phyloP scores from a whole-genome alignment of 2,113 vertebrate species.

The Petaurus breviceps region DNA sequence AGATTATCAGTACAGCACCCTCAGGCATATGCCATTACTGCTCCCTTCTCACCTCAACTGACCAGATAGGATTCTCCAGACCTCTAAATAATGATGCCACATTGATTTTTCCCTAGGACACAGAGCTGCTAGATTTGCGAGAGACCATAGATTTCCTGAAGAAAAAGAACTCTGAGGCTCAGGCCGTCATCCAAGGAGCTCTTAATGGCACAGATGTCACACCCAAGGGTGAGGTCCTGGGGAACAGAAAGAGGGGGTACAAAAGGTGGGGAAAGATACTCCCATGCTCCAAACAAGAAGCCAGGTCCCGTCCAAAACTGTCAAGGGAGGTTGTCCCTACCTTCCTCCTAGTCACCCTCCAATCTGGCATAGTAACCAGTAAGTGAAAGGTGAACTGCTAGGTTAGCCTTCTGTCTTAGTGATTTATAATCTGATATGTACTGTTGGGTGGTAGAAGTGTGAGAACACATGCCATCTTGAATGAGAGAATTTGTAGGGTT shows the following conservation, averaged over 20 bases:
- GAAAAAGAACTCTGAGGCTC: slow-evolving; percentile 93
- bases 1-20: neutral
- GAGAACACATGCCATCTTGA: neutral
- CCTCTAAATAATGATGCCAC: accelerated
- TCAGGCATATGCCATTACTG: accelerated
- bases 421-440: neutral
- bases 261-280: neutral
- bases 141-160: slow-evolving; percentile 95
- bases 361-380: neutral
- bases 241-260: accelerated
- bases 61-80: neutral
- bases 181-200: slow-evolving; percentile 94
- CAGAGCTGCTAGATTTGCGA: slow-evolving; percentile 90
- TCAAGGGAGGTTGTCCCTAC: neutral
- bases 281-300: accelerated
- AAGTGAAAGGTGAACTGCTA: neutral
- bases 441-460: neutral
- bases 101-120: slow-evolving; percentile 84
- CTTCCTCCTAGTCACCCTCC: neutral
- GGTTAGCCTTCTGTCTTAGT: neutral
- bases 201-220: slow-evolving; percentile 89
- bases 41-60: neutral
- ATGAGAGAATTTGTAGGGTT: neutral
- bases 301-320: neutral
- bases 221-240: slow-evolving; percentile 86